A percentile compares a stretch with the other conserved stretches of the same genome.
phyloP scores from a whole-genome alignment of 2,797 vertebrate genomes.

The Danionella dracula region DNA sequence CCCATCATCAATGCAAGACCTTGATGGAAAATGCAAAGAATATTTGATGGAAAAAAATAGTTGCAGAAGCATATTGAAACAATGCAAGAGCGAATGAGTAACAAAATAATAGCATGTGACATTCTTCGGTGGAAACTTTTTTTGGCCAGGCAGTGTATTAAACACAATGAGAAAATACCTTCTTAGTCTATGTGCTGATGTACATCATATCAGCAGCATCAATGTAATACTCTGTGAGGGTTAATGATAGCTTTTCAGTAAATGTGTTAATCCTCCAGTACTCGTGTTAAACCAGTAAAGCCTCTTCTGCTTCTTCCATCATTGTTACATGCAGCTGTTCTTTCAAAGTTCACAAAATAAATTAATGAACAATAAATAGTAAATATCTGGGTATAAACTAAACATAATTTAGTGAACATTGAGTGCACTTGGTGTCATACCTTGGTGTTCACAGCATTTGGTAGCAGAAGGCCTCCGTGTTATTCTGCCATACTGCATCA shows the following conservation, averaged over 20 bases:
- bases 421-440: slow-evolving; percentile 30
- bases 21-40: too few species aligned
- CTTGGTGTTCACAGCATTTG: slow-evolving; percentile 8
- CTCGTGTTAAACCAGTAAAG: slow-evolving; percentile 12
- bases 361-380: not conserved
- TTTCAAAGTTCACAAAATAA: not conserved
- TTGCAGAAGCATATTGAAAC: too few species aligned
- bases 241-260: not conserved
- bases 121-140: too few species aligned
- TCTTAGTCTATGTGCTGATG: not conserved
- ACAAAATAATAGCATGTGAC: too few species aligned
- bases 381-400: not conserved
- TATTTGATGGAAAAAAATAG: too few species aligned
- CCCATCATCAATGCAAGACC: too few species aligned
- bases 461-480: slow-evolving; percentile 15
- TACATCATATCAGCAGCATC: not conserved
- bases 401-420: slow-evolving; percentile 22
- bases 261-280: not conserved
- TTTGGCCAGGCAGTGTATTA: slow-evolving; percentile 28
- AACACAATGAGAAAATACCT: slow-evolving; percentile 5
- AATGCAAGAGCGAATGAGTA: too few species aligned
- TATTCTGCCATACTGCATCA: not conserved
- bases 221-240: not conserved
- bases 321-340: not conserved
- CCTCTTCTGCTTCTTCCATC: not conserved